Evolutionary conservation across 2,888 invertebrate genomes (phyloP), one percentile per base, ranked within the genome.

Genomic region (Lasioglossum leucozonium): DNA sequence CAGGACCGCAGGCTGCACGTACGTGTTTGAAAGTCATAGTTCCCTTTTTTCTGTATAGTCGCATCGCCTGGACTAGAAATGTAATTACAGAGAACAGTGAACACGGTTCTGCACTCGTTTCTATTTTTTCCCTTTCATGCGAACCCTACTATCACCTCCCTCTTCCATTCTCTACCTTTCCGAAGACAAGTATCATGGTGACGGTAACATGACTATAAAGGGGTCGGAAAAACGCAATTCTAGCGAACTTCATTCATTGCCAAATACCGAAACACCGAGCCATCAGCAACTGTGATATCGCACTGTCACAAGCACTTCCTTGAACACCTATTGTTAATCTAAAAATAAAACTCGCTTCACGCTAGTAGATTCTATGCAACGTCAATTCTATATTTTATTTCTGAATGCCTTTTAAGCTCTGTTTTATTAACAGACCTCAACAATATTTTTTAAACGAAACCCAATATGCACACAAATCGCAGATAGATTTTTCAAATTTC

Each of bases 31-130:
- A 18, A 62, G 8, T 62, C 62, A 16, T 2, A 6, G 62, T 62
- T 3, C 8, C 30, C 30, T 18, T 34, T 62, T 62, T 30, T 34
- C 16, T 37, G 67, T 37, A 67, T 67, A 67, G 67, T 67, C 67
- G 34, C 65, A 67, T 11, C 65, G 67, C 10, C 22, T 11, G 22
- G 67, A 67, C 67, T 37, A 67, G 67, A 37, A 22, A 37, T 22
- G 67, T 67, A 67, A 67, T 67, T 67, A 67, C 67, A 67, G 22
- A 67, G 67, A 67, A 67, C 67, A 67, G 37, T 67, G 67, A 22
- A 67, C 67, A 67, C 22, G 67, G 22, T 67, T 67, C 67, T 67
- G 67, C 67, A 67, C 67, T 67, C 67, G 37, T 67, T 67, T 67
- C 34, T 67, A 22, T 67, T 67, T 37, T 67, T 67, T 8, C 26